These are phyloP conservation scores for Crotophaga sulcirostris DNA, from an alignment of 2,113 vertebrate genomes.

Conservation along the genomic window DNA sequence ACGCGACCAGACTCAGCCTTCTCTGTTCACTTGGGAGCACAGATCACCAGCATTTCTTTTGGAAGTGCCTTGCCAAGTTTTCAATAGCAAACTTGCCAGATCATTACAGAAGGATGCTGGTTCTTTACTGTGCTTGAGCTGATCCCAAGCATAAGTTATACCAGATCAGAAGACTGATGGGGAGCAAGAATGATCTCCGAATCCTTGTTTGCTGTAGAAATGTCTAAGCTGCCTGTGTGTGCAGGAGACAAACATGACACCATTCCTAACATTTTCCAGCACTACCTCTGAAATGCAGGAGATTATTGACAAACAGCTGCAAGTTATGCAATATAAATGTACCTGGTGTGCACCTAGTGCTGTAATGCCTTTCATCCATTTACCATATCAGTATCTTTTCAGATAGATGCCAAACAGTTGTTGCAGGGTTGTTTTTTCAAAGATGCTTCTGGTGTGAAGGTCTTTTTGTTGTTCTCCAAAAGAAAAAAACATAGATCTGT, in stretches of 20 bases:
- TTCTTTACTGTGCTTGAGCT: background rate
- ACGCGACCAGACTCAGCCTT: accelerated
- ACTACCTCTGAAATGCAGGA: background rate
- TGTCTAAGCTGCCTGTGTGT: background rate
- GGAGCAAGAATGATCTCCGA: background rate
- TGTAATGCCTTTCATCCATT: background rate
- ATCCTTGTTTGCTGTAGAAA: background rate
- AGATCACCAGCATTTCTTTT: background rate
- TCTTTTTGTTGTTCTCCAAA: background rate
- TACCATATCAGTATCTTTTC: background rate
- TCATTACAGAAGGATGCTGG: background rate
- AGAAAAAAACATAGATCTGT: background rate
- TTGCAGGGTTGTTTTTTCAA: background rate
- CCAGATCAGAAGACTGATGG: background rate
- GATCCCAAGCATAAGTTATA: background rate
- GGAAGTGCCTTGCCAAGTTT: background rate
- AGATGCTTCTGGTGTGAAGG: background rate
- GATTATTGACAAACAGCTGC: background rate
- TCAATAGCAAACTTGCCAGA: background rate
- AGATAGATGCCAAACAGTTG: background rate
- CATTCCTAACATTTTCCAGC: background rate
- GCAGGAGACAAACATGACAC: background rate
- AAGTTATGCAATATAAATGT: background rate
- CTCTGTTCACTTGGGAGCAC: background rate
- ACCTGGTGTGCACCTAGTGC: background rate